Evolutionary conservation across 2,113 vertebrate species (phyloP).

Genomic region (Zeus faber): DNA sequence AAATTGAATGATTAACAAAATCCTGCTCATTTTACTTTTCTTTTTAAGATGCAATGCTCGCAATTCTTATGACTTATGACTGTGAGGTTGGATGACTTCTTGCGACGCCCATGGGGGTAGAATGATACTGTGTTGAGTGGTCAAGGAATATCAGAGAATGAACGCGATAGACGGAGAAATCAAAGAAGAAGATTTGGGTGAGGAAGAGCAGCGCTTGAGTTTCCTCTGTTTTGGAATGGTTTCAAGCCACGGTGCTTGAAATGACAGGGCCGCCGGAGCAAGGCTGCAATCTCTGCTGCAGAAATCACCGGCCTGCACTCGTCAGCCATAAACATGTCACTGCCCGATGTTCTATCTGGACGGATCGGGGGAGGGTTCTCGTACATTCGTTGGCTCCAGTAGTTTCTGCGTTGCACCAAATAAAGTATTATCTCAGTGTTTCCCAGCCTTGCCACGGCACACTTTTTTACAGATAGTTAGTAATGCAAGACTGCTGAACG

Average conservation of each 20-base stretch:
- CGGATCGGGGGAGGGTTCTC: constrained; percentile 54
- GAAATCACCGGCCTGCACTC: constrained; percentile 68
- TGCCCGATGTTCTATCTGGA: constrained; percentile 64
- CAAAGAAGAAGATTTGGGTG: constrained; percentile 11
- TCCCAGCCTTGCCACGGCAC: too few relatives aligned
- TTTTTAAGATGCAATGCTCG: too few relatives aligned
- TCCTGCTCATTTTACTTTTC: too few relatives aligned
- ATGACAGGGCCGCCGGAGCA: constrained; percentile 63
- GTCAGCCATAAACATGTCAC: constrained; percentile 69
- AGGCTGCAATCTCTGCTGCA: constrained; percentile 61
- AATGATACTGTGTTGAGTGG: too few relatives aligned
- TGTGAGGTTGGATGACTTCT: too few relatives aligned
- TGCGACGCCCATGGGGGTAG: too few relatives aligned
- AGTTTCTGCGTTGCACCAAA: too few relatives aligned
- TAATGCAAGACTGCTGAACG: too few relatives aligned
- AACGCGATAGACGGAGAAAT: constrained; percentile 17
- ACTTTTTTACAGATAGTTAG: too few relatives aligned
- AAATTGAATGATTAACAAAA: too few relatives aligned
- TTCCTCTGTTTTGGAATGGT: constrained; percentile 37
- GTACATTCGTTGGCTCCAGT: constrained; percentile 17
- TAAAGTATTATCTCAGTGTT: too few relatives aligned
- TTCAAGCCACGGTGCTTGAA: constrained; percentile 49
- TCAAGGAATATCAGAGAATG: neutral
- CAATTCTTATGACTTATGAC: too few relatives aligned
- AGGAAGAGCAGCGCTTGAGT: constrained; percentile 28